Evolutionary conservation across 1,140 invertebrate genomes (phyloP), one percentile per base, ranked within the genome.

Genomic region (Camponotus floridanus): DNA sequence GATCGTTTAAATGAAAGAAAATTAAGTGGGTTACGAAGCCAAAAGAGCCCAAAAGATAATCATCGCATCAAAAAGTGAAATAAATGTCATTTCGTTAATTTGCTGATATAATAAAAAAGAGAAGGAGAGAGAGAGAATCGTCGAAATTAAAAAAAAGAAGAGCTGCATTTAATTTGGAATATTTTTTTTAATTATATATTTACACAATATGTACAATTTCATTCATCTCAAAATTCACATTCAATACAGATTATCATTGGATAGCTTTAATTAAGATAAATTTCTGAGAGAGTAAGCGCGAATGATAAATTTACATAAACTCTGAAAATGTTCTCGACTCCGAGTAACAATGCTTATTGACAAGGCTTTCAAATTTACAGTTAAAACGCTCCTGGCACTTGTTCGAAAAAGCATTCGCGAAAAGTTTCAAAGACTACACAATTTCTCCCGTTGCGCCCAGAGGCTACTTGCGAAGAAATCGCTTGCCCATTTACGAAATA

Each of bases 341-440:
- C 65, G 39, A 15, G 55, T 55, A 67, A 67, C 18, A 42, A 51
- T 15, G 48, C 48, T 51, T 51, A 51, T 21, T 6, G 13, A 3
- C 13, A 21, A 18, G 31, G 39, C 65, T 78, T 76, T 73, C 8
- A 39, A 65, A 79, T 83, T 84, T 48, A 36, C 26, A 33, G 73
- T 26, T 39, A 21, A 1, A 9, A 0, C 33, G 51, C 48, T 18
- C 42, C 48, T 26, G 45, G 36, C 39, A 11, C 11, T 57, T 51
- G 2, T 6, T 21, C 11, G 61, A 70, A 71, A 88, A 88, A 79
- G 73, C 79, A 15, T 70, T 86, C 65, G 15, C 65, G 15, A 33
- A 79, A 88, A 87, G 67, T 85, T 71, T 83, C 26, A 21, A 45
- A 70, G 59, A 76, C 74, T 74, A 61, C 57, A 36, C 18, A 73